Conservation (phyloP, 2,797 vertebrate species). For the Anniella stebbinsi region DNA sequence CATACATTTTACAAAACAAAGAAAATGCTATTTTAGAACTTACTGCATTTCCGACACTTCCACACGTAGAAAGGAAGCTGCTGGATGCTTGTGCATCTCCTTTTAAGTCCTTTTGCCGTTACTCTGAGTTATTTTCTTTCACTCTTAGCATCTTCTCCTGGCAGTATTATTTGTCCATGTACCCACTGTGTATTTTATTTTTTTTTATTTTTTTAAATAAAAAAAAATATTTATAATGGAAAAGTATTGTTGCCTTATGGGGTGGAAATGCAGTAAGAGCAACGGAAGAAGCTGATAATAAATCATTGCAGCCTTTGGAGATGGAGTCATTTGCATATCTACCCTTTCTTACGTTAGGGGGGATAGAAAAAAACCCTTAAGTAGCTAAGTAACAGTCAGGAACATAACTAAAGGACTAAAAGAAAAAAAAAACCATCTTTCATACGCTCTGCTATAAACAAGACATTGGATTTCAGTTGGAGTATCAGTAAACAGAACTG, state of each 20-base stretch:
- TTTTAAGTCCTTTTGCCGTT: conserved; percentile 67
- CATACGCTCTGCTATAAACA: conserved; percentile 64
- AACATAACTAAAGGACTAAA: conserved; percentile 61
- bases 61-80: conserved; percentile 44
- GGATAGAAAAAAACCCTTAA: background rate
- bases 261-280: conserved; percentile 38
- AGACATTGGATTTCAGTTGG: conserved; percentile 76
- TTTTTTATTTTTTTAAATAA: no score
- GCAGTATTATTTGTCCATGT: background rate
- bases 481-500: conserved; percentile 76
- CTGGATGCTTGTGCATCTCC: conserved; percentile 29
- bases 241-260: conserved; percentile 31
- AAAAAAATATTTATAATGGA: conserved; percentile 18
- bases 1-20: conserved; percentile 69
- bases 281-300: conserved; percentile 31
- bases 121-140: conserved; percentile 69
- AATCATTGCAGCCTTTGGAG: conserved; percentile 53
- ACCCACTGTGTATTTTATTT: background rate
- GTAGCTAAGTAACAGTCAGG: conserved; percentile 49
- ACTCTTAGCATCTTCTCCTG: conserved; percentile 23
- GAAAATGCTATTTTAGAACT: conserved; percentile 65
- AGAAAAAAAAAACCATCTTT: conserved; percentile 37
- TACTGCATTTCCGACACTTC: conserved; percentile 70
- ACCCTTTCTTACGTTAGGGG: conserved; percentile 31
- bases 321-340: conserved; percentile 47